Conservation (phyloP, 2,113 vertebrate species). For the Prunella himalayana region DNA sequence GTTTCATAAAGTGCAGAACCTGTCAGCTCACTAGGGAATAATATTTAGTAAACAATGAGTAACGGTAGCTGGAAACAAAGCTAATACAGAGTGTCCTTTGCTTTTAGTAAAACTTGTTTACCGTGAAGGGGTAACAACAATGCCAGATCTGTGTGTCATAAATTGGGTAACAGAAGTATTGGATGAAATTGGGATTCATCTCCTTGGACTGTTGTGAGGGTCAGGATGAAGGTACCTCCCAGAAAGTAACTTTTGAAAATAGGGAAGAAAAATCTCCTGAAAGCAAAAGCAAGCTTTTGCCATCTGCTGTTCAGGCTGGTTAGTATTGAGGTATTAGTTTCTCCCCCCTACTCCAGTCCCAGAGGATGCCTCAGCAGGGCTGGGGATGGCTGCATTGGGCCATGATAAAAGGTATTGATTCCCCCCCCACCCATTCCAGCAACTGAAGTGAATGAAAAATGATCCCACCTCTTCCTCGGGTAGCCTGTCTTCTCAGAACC, state of each 20-base stretch:
- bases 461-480: not conserved
- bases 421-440: not conserved
- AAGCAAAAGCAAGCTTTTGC: not conserved
- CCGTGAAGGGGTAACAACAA: rapidly evolving
- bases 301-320: not conserved
- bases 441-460: not conserved
- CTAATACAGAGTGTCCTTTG: not conserved
- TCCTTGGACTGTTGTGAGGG: not conserved
- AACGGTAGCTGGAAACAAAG: not conserved
- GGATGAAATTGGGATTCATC: not conserved
- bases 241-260: not conserved
- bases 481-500: not conserved
- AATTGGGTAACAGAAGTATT: not conserved
- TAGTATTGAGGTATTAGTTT: not conserved
- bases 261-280: not conserved
- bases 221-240: not conserved
- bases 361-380: not conserved
- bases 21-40: not conserved
- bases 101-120: not conserved
- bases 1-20: not conserved
- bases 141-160: not conserved
- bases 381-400: not conserved
- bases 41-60: not conserved
- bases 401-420: not conserved
- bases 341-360: not conserved